Percentiles rank a stretch among this genome's conserved stretches.
Conservation (phyloP, 2,797 vertebrate genomes). For the Cuniculus paca region DNA sequence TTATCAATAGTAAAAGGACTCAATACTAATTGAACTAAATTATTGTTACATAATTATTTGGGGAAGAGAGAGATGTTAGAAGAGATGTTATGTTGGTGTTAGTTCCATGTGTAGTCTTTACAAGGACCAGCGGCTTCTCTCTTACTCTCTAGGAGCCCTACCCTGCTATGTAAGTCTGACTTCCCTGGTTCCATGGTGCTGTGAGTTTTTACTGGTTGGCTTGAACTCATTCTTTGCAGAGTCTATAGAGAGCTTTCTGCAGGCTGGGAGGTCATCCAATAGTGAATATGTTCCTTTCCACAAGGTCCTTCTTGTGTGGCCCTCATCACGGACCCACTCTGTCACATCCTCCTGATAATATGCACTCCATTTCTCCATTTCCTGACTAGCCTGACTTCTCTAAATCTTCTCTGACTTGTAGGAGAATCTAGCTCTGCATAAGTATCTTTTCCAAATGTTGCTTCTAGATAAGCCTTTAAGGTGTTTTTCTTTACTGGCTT, state of each 20-base stretch:
- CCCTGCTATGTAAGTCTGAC: background rate
- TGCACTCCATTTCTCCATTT: background rate
- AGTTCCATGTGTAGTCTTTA: background rate
- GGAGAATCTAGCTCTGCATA: background rate
- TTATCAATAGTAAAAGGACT: background rate
- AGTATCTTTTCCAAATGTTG: background rate
- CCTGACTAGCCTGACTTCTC: background rate
- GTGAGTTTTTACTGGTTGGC: background rate
- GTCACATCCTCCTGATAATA: background rate
- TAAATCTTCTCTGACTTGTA: background rate
- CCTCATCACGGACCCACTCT: background rate
- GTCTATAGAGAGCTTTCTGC: background rate
- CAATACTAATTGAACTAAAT: background rate
- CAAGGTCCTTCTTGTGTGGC: background rate
- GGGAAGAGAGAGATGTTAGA: no score
- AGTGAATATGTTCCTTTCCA: background rate
- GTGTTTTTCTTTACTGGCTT: background rate
- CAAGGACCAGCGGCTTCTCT: background rate
- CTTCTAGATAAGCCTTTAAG: slow-evolving; percentile 2
- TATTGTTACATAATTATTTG: slow-evolving; percentile 27
- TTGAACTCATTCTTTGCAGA: background rate
- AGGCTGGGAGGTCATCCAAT: background rate
- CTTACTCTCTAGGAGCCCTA: background rate
- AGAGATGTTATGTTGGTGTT: background rate
- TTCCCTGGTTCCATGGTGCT: background rate